These are phyloP conservation scores for Gryllus longicercus DNA, from an alignment of 2,888 invertebrate species.

Conservation along the genomic window DNA sequence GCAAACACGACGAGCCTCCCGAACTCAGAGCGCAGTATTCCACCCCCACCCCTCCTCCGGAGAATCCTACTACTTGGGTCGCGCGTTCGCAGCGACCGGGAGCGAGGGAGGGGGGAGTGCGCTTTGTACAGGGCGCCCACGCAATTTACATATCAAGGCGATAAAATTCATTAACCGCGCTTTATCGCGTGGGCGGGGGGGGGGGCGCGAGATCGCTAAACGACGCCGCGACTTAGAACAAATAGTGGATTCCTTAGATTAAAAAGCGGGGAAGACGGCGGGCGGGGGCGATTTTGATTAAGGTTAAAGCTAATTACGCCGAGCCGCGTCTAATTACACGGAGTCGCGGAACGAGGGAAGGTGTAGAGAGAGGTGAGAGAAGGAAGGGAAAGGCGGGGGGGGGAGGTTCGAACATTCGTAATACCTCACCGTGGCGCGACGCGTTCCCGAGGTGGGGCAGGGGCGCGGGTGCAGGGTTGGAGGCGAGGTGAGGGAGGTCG, in stretches of 20 bases:
- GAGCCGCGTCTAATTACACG: neutral
- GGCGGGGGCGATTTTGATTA: neutral
- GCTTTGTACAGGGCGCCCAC: neutral
- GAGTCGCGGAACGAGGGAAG: neutral
- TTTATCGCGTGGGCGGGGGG: neutral
- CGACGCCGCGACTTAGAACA: neutral
- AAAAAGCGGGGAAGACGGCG: neutral
- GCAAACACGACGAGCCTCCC: too few species aligned
- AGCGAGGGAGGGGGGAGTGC: too few species aligned
- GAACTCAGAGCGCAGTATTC: too few species aligned
- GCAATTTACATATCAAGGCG: slow-evolving; percentile 1
- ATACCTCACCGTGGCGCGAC: neutral
- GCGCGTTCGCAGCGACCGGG: too few species aligned
- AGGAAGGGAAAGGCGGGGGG: neutral
- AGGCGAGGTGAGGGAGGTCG: too few species aligned
- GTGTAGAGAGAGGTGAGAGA: neutral
- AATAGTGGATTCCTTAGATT: slow-evolving; percentile 5
- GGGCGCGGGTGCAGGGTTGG: too few species aligned
- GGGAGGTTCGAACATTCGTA: neutral
- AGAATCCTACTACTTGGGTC: neutral
- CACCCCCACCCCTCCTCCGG: neutral
- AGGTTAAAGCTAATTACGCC: neutral
- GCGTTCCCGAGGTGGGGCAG: too few species aligned
- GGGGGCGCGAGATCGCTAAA: neutral
- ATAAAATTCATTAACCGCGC: slow-evolving; percentile 1